These are phyloP conservation scores for Felis chaus DNA, from an alignment of 2,113 vertebrate species.

Conservation along the genomic window DNA sequence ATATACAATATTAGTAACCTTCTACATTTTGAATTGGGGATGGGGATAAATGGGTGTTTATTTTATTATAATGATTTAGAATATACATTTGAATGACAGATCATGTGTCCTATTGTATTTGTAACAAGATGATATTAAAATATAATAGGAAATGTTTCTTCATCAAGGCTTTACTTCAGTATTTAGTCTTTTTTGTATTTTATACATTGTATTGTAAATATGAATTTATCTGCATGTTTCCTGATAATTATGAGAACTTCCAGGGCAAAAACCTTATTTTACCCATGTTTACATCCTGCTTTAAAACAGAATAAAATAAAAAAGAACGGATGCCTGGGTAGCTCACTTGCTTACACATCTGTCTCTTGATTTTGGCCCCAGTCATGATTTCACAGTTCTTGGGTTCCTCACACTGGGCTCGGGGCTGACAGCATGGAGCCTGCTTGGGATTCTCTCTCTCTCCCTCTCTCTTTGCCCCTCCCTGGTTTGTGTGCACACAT, in stretches of 20 bases:
- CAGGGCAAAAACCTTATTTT: not conserved
- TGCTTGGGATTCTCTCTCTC: too few species aligned
- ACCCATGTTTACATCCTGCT: not conserved
- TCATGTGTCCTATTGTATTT: not conserved
- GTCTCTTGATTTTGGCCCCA: too few species aligned
- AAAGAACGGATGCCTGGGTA: too few species aligned
- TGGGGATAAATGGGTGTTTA: not conserved
- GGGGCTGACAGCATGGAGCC: too few species aligned
- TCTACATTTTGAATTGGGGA: not conserved
- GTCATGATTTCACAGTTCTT: too few species aligned
- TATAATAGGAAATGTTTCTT: not conserved
- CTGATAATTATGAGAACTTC: not conserved
- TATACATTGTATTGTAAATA: not conserved
- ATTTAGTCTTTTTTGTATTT: not conserved
- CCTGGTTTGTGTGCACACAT: too few species aligned
- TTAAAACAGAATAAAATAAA: not conserved
- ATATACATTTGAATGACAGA: not conserved
- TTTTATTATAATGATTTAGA: not conserved
- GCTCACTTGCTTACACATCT: too few species aligned
- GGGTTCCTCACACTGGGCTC: too few species aligned
- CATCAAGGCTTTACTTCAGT: not conserved
- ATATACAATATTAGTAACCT: not conserved
- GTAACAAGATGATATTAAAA: constrained; percentile 22
- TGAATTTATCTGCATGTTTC: not conserved
- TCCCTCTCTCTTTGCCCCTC: too few species aligned